Evolutionary conservation across 2,797 vertebrate genomes (phyloP), one percentile per base, ranked within the genome.

Genomic region (Atherinosoma microstoma): DNA sequence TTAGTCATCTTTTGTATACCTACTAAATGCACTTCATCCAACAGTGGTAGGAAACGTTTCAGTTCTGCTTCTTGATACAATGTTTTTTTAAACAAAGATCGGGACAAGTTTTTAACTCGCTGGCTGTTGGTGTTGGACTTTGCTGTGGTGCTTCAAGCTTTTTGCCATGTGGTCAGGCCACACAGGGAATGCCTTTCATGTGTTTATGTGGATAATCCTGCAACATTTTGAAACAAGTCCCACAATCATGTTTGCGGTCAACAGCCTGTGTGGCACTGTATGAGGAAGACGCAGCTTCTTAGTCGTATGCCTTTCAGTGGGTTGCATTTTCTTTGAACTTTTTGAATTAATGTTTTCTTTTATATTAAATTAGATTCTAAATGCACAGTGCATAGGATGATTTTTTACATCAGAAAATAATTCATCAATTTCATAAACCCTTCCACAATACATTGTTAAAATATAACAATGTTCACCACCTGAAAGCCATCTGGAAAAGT

Each of bases 91-190:
- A 82, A 83, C 62, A 86, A 42, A 27, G 67, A 58, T 76, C 45
- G 51, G 63, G 27, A 3, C 59, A 51, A 61, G 66, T 42, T 49
- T 59, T 68, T 70, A 56, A 42, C 12, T 11, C 57, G 64, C 64
- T 47, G 64, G 49, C 72, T 79, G 80, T 62, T 40, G 56, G 32
- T 65, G 64, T 69, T 84, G 66, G 67, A 82, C 74, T 71, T 68
- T 63, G 64, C 77, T 85, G 70, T 67, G 76, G 82, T 38, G 73
- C 58, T 68, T 78, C 32, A 9, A 42, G 38, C 10, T 11, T 29
- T 72, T 18, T 47, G 45, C 74, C 58, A 68, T 67, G 82, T 42
- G 83, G 83, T 87, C 62, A 16, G 86, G 80, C 87, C 88, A 91
- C 89, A 91, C 89, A 84, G 72, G 71, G 0, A 29, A 59, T 61